Evolutionary conservation across 2,888 invertebrate species (phyloP).

Genomic region (Frankliniella fusca): DNA sequence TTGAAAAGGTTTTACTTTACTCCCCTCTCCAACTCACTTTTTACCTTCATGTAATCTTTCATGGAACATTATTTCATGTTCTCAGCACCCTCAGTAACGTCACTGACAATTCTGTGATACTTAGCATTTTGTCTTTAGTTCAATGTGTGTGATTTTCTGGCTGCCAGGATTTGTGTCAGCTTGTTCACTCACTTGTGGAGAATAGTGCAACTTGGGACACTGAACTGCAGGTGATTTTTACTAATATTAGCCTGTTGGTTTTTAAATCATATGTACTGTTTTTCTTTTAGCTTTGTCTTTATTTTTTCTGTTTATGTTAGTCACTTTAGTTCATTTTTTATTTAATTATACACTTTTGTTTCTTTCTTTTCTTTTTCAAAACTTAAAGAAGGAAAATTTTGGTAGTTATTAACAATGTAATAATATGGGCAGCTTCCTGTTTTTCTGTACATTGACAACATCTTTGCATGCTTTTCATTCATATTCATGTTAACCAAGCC

Average conservation of each 20-base stretch:
- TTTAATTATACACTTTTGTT: neutral
- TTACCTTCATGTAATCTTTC: too few relatives aligned
- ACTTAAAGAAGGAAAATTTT: neutral
- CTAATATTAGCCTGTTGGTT: constrained; percentile 30
- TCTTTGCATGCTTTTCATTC: neutral
- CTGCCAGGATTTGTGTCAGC: constrained; percentile 76
- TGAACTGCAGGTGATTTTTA: constrained; percentile 63
- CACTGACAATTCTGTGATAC: too few relatives aligned
- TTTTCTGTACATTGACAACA: neutral
- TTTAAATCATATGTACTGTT: constrained; percentile 29
- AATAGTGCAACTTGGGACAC: constrained; percentile 73
- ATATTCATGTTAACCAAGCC: neutral
- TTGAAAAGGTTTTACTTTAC: too few relatives aligned
- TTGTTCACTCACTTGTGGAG: constrained; percentile 80
- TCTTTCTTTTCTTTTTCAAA: neutral
- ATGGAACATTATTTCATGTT: too few relatives aligned
- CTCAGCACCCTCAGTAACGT: too few relatives aligned
- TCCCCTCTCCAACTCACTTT: too few relatives aligned
- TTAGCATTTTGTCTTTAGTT: too few relatives aligned
- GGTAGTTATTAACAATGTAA: too few relatives aligned
- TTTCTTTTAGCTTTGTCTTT: constrained; percentile 33
- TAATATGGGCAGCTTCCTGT: neutral
- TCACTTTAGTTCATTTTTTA: neutral
- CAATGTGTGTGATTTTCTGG: constrained; percentile 32
- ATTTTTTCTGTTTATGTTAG: constrained; percentile 28